Evolutionary conservation across 2,888 invertebrate species (phyloP).

Genomic region (Digitonthophagus gazella): DNA sequence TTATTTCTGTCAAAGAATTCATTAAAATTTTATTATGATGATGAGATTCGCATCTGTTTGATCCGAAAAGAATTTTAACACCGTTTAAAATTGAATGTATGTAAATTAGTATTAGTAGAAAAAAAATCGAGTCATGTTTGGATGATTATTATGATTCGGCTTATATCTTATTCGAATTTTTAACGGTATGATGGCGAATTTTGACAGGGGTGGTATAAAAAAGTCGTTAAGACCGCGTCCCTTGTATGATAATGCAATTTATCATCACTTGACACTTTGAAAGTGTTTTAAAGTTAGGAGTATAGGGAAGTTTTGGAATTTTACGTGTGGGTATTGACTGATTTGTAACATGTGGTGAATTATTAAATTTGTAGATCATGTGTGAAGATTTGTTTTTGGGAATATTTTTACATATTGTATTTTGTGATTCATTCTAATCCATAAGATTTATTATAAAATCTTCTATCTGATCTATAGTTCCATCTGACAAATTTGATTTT

Average conservation of each 20-base stretch:
- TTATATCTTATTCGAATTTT: not conserved
- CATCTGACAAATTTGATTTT: too few relatives aligned
- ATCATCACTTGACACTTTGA: not conserved
- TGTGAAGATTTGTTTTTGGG: not conserved
- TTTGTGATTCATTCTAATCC: too few relatives aligned
- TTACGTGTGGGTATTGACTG: too few relatives aligned
- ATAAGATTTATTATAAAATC: too few relatives aligned
- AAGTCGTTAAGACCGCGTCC: not conserved
- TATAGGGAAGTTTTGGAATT: not conserved
- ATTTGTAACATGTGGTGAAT: not conserved
- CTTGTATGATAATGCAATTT: not conserved
- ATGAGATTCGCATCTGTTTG: not conserved
- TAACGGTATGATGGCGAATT: not conserved
- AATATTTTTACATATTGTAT: too few relatives aligned
- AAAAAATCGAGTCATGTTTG: not conserved
- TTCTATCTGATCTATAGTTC: too few relatives aligned
- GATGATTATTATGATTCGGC: not conserved
- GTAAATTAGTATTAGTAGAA: not conserved
- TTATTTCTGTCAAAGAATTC: too few relatives aligned
- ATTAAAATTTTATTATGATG: too few relatives aligned
- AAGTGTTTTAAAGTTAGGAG: not conserved
- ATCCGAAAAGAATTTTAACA: too few relatives aligned
- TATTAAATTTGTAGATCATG: not conserved
- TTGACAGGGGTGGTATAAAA: not conserved
- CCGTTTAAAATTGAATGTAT: too few relatives aligned